Evolutionary conservation across 2,797 vertebrate species (phyloP).

Genomic region (Phataginus tricuspis): DNA sequence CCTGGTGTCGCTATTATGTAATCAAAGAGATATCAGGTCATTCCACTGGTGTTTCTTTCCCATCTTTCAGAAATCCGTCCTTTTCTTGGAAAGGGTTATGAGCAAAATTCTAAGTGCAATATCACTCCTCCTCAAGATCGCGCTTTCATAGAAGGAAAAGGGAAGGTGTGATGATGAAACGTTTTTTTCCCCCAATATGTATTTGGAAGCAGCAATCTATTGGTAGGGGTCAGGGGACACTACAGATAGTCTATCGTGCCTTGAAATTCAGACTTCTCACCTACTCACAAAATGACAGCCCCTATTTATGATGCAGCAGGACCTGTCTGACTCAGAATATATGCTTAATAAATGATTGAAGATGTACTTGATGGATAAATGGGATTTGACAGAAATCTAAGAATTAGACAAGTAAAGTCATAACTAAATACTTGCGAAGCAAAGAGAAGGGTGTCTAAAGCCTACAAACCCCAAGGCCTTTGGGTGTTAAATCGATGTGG

Average conservation of each 20-base stretch:
- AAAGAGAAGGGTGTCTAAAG: not conserved
- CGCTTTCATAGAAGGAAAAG: not conserved
- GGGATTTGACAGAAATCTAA: not conserved
- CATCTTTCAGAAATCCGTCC: conserved; percentile 41
- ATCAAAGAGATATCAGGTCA: conserved; percentile 56
- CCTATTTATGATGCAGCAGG: too few species aligned
- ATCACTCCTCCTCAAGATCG: not conserved
- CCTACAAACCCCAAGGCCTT: not conserved
- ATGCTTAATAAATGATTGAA: not conserved
- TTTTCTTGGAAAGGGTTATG: conserved; percentile 34
- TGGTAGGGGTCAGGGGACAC: too few species aligned
- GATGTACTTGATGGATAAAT: not conserved
- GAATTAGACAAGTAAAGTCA: not conserved
- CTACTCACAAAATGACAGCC: not conserved
- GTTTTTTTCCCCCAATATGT: not conserved
- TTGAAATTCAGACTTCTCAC: not conserved
- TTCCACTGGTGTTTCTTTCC: conserved; percentile 21
- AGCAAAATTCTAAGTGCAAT: not conserved
- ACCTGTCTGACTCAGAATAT: accelerated
- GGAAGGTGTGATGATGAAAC: not conserved
- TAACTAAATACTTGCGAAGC: not conserved
- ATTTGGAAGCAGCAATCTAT: not conserved
- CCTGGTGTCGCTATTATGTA: conserved; percentile 44
- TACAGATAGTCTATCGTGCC: not conserved
- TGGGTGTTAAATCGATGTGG: not conserved